Evolutionary conservation across 2,113 vertebrate genomes (phyloP), one percentile per base, ranked within the genome.

Genomic region (Leuciscus idus): DNA sequence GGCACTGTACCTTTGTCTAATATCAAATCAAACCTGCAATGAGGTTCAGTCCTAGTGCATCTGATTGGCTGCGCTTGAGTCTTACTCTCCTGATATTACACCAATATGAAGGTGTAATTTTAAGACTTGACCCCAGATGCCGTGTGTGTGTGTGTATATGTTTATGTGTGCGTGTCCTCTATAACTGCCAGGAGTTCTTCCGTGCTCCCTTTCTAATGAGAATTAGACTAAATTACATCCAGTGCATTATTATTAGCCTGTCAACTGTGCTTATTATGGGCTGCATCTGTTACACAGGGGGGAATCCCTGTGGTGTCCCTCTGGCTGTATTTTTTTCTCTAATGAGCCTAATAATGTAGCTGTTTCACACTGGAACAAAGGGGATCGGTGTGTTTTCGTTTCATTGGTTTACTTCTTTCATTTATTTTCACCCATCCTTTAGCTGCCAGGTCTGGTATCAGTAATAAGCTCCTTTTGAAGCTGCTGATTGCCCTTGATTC

Each of bases 401-500:
- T 84, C 26, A 19, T 39, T 48, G 43, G 83, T 84, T 88, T 86
- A 36, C 13, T 43, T 36, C 3, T 81, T 89, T 68, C 46, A 64
- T 78, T 83, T 8, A 70, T 70, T 30, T n/a, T n/a, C n/a, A 81
- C 9, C 33, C 59, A 28, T 89, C 77, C 26, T 76, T 46, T 78
- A n/a, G 48, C 50, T 81, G 46, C 28, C 30, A 43, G 30, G 43
- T 66, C 73, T 84, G 74, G 74, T 48, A 10, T 76, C 70, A 83
- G 84, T 74, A 73, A 83, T 79, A 88, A 89, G 81, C 84, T 90
- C 83, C 86, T 76, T 55, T 73, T 64, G 90, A 80, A 90, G 90
- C 88, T 87, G 83, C 90, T 92, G 80, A 90, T 91, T 92, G 89
- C 88, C 90, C 89, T 88, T 82, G 88, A 68, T 89, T 87, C 87